Conservation (phyloP, 1,140 invertebrate genomes). For the Druon quercuslanigerum region DNA sequence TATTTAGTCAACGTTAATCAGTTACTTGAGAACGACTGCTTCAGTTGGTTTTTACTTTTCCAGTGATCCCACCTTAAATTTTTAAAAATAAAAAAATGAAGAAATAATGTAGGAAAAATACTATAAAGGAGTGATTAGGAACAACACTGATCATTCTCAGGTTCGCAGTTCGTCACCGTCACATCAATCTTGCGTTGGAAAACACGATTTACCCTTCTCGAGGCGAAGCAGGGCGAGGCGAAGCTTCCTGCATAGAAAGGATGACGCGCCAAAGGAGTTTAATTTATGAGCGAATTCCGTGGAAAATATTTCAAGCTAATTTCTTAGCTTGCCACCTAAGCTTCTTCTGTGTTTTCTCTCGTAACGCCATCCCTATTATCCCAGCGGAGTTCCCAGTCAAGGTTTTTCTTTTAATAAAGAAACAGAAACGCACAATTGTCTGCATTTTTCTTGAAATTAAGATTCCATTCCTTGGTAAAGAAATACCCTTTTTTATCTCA, state of each 20-base stretch:
- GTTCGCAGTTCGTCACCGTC: background rate
- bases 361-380: conserved; percentile 3
- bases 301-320: conserved; percentile 60
- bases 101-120: background rate
- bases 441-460: no score
- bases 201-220: background rate
- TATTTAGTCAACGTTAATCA: no score
- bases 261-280: conserved; percentile 50
- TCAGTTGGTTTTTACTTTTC: background rate
- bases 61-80: no score
- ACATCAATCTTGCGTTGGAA: conserved; percentile 11
- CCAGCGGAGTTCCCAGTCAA: background rate
- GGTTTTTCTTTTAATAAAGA: background rate
- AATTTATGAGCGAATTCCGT: conserved; percentile 59
- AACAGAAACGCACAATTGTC: background rate
- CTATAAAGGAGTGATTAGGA: background rate
- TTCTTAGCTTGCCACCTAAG: conserved; percentile 42
- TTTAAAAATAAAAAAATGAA: background rate
- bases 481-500: no score
- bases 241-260: conserved; percentile 8
- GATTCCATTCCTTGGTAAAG: no score
- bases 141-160: conserved; percentile 9
- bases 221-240: background rate
- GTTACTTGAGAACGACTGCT: background rate
- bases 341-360: background rate